A percentile compares a stretch with the other conserved stretches of the same genome.
Conservation (phyloP, 2,888 invertebrate genomes). For the Rosalia funebris region DNA sequence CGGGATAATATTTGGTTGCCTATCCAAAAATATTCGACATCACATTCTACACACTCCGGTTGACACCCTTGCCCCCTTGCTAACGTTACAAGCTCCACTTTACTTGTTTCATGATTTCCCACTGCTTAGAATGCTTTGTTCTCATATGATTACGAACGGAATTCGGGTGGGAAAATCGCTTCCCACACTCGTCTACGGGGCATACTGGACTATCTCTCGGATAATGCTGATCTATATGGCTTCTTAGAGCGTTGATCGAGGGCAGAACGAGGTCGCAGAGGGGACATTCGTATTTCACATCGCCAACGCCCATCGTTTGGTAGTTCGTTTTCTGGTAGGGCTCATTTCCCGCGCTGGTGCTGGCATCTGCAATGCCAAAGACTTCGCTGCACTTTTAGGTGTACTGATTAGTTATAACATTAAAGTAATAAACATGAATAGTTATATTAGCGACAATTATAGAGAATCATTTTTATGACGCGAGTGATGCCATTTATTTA, state of each 20-base stretch:
- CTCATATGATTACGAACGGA: slow-evolving; percentile 90
- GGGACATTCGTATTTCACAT: slow-evolving; percentile 72
- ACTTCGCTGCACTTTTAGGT: slow-evolving; percentile 61
- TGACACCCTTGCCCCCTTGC: slow-evolving; percentile 1
- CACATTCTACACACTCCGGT: neutral
- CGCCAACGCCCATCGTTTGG: slow-evolving; percentile 48
- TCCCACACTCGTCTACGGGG: slow-evolving; percentile 79
- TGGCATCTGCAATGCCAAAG: slow-evolving; percentile 73
- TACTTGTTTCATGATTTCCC: slow-evolving; percentile 85
- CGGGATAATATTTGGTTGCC: slow-evolving; percentile 35
- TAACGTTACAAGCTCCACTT: slow-evolving; percentile 70
- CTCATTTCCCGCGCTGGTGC: slow-evolving; percentile 45
- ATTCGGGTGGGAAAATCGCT: slow-evolving; percentile 84
- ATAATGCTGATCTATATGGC: slow-evolving; percentile 84
- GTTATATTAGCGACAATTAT: neutral
- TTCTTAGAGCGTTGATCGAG: slow-evolving; percentile 74
- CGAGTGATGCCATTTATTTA: too few species aligned
- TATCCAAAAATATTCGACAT: slow-evolving; percentile 26
- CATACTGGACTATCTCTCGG: slow-evolving; percentile 85
- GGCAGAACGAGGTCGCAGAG: slow-evolving; percentile 76
- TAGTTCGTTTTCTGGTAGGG: slow-evolving; percentile 22
- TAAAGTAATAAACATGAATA: slow-evolving; percentile 4
- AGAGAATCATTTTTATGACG: too few species aligned
- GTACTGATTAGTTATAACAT: slow-evolving; percentile 32
- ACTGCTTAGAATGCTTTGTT: slow-evolving; percentile 82